Conservation (phyloP, 23 tunicate species). For the Styela plicata region DNA sequence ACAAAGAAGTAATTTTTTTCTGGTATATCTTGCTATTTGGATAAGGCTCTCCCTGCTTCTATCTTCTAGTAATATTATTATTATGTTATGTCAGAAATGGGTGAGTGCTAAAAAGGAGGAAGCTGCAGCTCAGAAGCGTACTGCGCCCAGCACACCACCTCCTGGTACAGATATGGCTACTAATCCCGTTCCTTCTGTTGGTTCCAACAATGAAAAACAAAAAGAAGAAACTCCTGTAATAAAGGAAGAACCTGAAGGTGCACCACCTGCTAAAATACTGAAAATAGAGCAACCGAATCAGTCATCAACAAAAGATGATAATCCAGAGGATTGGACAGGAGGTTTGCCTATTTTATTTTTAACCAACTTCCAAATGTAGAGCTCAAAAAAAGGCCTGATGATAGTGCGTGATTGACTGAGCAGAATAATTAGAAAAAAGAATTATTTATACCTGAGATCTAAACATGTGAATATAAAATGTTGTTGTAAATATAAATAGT, state of each 20-base stretch:
- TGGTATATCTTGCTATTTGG: background rate
- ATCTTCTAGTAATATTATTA: background rate
- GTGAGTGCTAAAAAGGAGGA: conserved; percentile 55
- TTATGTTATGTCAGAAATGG: conserved; percentile 57
- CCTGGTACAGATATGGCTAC: background rate
- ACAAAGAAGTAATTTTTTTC: background rate
- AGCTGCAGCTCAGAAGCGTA: conserved; percentile 39
- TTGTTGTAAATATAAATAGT: too few species aligned
- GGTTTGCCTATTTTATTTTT: too few species aligned
- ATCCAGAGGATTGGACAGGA: background rate
- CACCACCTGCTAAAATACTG: conserved; percentile 51
- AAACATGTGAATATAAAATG: too few species aligned
- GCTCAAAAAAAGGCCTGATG: too few species aligned
- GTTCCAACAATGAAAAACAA: background rate
- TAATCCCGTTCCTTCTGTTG: conserved; percentile 21
- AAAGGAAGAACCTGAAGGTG: conserved; percentile 11
- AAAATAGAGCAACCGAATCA: conserved; percentile 32
- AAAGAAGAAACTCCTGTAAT: background rate
- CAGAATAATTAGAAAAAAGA: too few species aligned
- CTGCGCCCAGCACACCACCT: conserved; percentile 1
- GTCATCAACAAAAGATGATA: background rate
- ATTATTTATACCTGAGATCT: too few species aligned
- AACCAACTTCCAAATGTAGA: too few species aligned
- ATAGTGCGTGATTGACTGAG: too few species aligned
- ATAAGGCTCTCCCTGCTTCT: background rate